Base-by-base conservation (phyloP, 2,797 vertebrate genomes). In the Eulemur albifrons region DNA sequence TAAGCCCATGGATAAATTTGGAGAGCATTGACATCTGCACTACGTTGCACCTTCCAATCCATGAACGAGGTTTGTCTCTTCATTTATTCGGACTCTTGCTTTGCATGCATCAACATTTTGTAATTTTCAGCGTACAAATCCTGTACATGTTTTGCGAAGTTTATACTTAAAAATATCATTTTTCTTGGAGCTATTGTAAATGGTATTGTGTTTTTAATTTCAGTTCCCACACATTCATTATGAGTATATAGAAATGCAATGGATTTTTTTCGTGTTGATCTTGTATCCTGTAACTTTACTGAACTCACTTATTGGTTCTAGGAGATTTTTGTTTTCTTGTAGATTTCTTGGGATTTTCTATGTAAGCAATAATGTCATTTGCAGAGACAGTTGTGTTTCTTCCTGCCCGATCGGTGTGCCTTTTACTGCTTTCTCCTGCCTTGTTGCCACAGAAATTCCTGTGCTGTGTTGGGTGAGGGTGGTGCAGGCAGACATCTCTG, bases 401-500 rank as follows among this genome's bases (percentile, higher is more conserved):
- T 48, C 12, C 76, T 5, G 40, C 52, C 65, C 14, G 0, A 3
- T 32, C 63, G 2, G 0, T 5, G 1, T 7, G 45, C 48, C 65
- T 50, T 43, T 3, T 35, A 1, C 23, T 54, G n/a, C 40, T 25
- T 77, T 38, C 40, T 35, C 72, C n/a, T 40, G n/a, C 38, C 48
- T 43, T 45, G 17, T 20, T 63, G 32, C 1, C 0, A 1, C 27
- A 18, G 43, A 50, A 35, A 10, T 76, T 63, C 10, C 52, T 38
- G 32, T 43, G 2, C 40, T 14, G 21, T 1, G 18, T 1, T 18
- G 52, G 65, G 1, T 48, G 4, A 7, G 23, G 43, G 59, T 1
- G 2, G 23, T 4, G 30, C 50, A 13, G 0, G 45, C 69, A 45
- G 43, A 4, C 13, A 0, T 43, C 6, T 7, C 17, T 30, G 35